Evolutionary conservation across 1,140 invertebrate genomes (phyloP), one percentile per base, ranked within the genome.

Genomic region (Heliothis virescens): DNA sequence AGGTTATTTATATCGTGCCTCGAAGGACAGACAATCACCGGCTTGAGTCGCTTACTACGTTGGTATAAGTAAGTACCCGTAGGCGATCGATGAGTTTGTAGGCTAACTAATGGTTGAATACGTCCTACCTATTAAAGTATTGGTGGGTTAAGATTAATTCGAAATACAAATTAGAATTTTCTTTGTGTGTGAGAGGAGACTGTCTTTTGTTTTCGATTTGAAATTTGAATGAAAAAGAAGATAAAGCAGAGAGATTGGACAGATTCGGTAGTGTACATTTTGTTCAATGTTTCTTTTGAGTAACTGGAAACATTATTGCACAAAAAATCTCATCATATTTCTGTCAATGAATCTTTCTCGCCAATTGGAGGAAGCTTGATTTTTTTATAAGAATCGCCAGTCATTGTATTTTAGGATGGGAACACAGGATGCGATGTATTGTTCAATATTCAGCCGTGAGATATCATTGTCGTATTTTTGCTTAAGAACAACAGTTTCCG

Each of bases 1-100:
- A 87, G 84, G 84, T 86, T 92, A 91, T 93, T 92, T 91, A 92
- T 92, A 90, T 82, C 82, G 69, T 85, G 62, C 80, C 73, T 80
- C 80, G 90, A 94, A 94, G 92, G 92, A 92, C 92, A 88, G 79
- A 94, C 92, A 94, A 89, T 94, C 92, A 85, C 90, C 84, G 83
- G 80, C 85, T 82, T 52, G 26, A 29, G 21, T 71, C 12, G 26
- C 21, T 72, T 26, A 41, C 71, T 50, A 59, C 34, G 52, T 10
- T 21, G 12, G 15, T 34, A 55, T 13, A n/a, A 0, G 67, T 74
- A 67, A 26, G 65, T 67, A 63, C 69, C 59, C 71, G 53, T 63
- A 78, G 57, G 55, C 73, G 57, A 71, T 50, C 26, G 50, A 72
- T 34, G 26, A 34, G 48, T 71, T 13, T 29, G 21, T 60, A 59